Conservation (phyloP, 2,888 invertebrate species). For the Mellilla xanthometata region DNA sequence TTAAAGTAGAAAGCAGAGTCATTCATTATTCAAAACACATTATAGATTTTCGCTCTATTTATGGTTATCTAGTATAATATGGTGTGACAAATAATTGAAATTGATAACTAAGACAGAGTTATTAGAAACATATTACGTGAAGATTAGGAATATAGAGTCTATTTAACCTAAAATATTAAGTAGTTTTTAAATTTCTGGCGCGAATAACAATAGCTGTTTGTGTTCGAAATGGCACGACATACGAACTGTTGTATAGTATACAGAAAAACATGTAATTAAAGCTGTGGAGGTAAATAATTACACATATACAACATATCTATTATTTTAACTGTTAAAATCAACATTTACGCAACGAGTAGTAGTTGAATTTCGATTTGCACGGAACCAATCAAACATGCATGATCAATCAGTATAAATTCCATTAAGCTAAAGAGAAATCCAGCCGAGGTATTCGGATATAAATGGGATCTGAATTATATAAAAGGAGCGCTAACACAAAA, state of each 20-base stretch:
- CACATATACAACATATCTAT: too few relatives aligned
- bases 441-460: conserved; percentile 28
- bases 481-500: conserved; percentile 40
- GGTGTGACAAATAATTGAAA: too few relatives aligned
- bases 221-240: too few relatives aligned
- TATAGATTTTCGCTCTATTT: conserved; percentile 13
- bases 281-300: too few relatives aligned
- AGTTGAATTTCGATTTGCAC: conserved; percentile 3
- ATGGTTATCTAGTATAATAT: too few relatives aligned
- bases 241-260: too few relatives aligned
- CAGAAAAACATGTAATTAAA: too few relatives aligned
- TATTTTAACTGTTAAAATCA: too few relatives aligned
- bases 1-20: conserved; percentile 14
- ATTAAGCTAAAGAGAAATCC: conserved; percentile 26
- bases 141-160: conserved; percentile 2
- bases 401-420: conserved; percentile 14
- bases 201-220: conserved; percentile 2
- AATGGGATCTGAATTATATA: conserved; percentile 34
- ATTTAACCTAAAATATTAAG: conserved; percentile 2
- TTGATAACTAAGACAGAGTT: too few relatives aligned
- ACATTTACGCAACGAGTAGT: too few relatives aligned
- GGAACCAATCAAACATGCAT: conserved; percentile 13
- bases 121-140: too few relatives aligned
- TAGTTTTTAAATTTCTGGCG: conserved; percentile 1
- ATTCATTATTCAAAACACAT: conserved; percentile 13